A percentile compares a stretch with the other conserved stretches of the same genome.
These are phyloP conservation scores for Echinarachnius parma DNA, from an alignment of 53 echinoderm and acorn worm genomes.

Conservation along the genomic window DNA sequence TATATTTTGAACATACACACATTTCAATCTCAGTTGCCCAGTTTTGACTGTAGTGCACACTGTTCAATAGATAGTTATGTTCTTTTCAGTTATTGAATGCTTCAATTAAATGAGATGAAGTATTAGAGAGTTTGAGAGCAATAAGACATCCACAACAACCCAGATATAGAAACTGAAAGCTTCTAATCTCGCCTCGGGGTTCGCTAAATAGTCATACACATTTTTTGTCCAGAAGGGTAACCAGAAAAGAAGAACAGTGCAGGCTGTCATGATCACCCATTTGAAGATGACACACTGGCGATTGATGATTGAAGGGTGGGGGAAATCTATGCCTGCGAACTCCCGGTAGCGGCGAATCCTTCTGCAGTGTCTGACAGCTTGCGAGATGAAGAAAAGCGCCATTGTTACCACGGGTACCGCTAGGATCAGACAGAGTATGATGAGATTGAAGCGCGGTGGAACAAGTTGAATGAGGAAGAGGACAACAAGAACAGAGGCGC, in stretches of 20 bases:
- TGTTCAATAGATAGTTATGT: too few relatives aligned
- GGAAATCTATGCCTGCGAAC: neutral
- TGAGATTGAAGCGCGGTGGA: neutral
- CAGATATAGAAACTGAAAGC: conserved; percentile 19
- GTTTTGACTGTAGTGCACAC: too few relatives aligned
- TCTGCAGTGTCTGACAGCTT: conserved; percentile 7
- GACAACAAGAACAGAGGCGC: conserved; percentile 9
- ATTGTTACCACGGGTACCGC: conserved; percentile 17
- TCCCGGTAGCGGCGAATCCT: conserved; percentile 11
- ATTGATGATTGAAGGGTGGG: neutral
- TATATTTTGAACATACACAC: too few relatives aligned
- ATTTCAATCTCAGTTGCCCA: too few relatives aligned
- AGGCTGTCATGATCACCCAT: conserved; percentile 18
- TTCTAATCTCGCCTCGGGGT: neutral
- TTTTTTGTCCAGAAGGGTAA: conserved; percentile 37
- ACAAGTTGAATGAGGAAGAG: conserved; percentile 18
- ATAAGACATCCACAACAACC: conserved; percentile 18
- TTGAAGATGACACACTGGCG: conserved; percentile 21
- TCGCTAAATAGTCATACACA: conserved; percentile 5
- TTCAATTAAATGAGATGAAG: conserved; percentile 30
- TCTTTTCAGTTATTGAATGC: too few relatives aligned
- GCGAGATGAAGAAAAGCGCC: conserved; percentile 20
- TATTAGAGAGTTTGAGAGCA: conserved; percentile 22
- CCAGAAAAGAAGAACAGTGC: conserved; percentile 30
- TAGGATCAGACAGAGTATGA: conserved; percentile 2